Conservation (phyloP, 92 coral and sea anemone genomes). For the Paragorgia papillata region DNA sequence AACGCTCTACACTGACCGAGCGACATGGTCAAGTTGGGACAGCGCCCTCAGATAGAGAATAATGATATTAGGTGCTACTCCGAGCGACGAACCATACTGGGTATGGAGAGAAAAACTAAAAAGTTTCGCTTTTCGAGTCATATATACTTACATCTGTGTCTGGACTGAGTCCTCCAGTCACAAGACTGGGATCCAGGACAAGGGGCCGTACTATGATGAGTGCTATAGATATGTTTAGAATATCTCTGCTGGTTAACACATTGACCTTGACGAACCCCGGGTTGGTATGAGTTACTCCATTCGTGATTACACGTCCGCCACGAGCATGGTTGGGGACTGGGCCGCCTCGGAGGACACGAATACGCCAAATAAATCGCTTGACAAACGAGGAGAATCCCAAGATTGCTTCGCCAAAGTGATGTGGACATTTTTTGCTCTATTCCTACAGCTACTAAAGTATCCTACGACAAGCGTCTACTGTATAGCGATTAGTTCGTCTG, state of each 20-base stretch:
- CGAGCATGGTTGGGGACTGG: conserved; percentile 75
- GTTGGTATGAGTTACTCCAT: conserved; percentile 80
- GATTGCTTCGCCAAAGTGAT: too few species aligned
- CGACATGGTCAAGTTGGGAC: too few species aligned
- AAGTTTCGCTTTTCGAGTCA: too few species aligned
- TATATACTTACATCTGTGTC: conserved; percentile 82
- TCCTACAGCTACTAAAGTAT: too few species aligned
- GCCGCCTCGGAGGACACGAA: conserved; percentile 2
- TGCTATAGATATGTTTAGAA: conserved; percentile 53
- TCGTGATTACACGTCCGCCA: conserved; percentile 79
- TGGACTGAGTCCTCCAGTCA: conserved; percentile 44
- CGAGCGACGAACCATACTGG: too few species aligned
- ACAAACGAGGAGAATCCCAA: not conserved
- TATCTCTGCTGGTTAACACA: conserved; percentile 66
- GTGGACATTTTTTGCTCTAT: too few species aligned
- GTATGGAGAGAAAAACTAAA: too few species aligned
- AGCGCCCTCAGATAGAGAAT: too few species aligned
- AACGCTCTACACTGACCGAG: too few species aligned
- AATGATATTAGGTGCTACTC: too few species aligned
- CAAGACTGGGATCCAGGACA: conserved; percentile 72
- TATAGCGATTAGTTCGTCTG: not conserved
- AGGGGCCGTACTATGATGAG: conserved; percentile 65
- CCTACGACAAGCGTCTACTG: too few species aligned
- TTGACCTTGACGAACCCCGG: conserved; percentile 62
- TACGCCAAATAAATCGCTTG: not conserved